Evolutionary conservation across 1,140 invertebrate species (phyloP), one percentile per base, ranked within the genome.

Genomic region (Melipona quadrifasciata): DNA sequence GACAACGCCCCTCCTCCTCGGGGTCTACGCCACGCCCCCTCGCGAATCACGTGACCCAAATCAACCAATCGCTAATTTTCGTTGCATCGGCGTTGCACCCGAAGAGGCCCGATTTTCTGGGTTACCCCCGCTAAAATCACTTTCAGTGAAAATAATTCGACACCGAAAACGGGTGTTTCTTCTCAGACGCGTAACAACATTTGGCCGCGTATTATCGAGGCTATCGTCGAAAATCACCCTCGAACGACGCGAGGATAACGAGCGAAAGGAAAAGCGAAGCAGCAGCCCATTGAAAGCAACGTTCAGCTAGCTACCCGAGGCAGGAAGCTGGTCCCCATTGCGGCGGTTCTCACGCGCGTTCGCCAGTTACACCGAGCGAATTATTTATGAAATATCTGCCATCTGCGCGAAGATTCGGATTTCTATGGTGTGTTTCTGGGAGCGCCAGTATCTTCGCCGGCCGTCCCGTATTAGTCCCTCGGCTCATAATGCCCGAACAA

Each of bases 381-480:
- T 84, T 74, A 80, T 84, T 84, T 80, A 80, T 74, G 82, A 80
- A 84, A 74, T 84, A 84, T 84, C 82, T 34, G 58, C 2, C 70
- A 58, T 78, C 76, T 61, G 47, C 3, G 67, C 1, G 6, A 34
- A 73, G 78, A 80, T 73, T 74, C 58, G 83, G 47, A 57, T 80
- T 84, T 67, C 83, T 74, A 51, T 72, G 24, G 47, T 21, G 21
- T 67, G 53, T 57, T 53, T 61, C 58, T 73, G 31, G 10, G 61
- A 70, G 47, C 55, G 64, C 39, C 84, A 89, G 84, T 86, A 89
- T 77, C 77, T 72, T 65, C 79, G 72, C n/a, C 67, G 80, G 73
- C 65, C 31, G 73, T 74, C 8, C 84, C 85, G 85, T 89, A 84
- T 89, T 89, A 89, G 87, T 85, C 82, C 39, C 67, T 68, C 17